phyloP scores from a whole-genome alignment of 2,888 invertebrate species.

The Cordylochernes scorpioides region DNA sequence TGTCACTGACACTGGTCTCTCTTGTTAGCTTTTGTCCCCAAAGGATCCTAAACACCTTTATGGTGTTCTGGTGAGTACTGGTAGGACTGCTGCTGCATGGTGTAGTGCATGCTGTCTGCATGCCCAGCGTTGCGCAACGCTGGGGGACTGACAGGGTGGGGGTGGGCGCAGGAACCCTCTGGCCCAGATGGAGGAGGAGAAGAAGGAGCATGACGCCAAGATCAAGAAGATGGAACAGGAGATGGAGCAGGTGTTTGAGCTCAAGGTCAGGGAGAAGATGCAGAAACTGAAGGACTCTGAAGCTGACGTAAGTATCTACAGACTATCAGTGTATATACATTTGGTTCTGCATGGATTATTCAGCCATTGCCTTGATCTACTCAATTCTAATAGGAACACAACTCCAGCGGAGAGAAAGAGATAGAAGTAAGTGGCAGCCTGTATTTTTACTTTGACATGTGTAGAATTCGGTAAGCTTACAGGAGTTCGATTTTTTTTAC shows the following conservation, averaged over 20 bases:
- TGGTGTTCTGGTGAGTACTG: conserved; percentile 61
- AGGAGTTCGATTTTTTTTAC: neutral
- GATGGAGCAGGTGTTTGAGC: conserved; percentile 96
- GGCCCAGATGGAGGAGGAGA: conserved; percentile 94
- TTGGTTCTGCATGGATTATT: too few species aligned
- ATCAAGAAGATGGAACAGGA: conserved; percentile 97
- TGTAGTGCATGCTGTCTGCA: too few species aligned
- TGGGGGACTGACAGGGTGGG: too few species aligned
- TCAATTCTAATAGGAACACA: too few species aligned
- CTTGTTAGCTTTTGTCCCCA: conserved; percentile 41
- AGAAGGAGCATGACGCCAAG: conserved; percentile 75
- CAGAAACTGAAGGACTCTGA: conserved; percentile 88
- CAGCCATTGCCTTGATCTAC: too few species aligned
- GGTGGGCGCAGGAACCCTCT: conserved; percentile 96
- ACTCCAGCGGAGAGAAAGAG: too few species aligned
- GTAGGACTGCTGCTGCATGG: too few species aligned
- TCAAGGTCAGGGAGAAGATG: conserved; percentile 87
- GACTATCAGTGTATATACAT: too few species aligned
- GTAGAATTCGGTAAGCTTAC: neutral
- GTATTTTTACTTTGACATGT: conserved; percentile 1
- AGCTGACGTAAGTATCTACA: conserved; percentile 45
- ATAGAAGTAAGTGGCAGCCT: too few species aligned
- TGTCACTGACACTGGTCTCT: too few species aligned
- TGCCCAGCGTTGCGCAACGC: too few species aligned
- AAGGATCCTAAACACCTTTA: conserved; percentile 64